phyloP scores from a whole-genome alignment of 2,888 invertebrate genomes.

The Amaurobius ferox region DNA sequence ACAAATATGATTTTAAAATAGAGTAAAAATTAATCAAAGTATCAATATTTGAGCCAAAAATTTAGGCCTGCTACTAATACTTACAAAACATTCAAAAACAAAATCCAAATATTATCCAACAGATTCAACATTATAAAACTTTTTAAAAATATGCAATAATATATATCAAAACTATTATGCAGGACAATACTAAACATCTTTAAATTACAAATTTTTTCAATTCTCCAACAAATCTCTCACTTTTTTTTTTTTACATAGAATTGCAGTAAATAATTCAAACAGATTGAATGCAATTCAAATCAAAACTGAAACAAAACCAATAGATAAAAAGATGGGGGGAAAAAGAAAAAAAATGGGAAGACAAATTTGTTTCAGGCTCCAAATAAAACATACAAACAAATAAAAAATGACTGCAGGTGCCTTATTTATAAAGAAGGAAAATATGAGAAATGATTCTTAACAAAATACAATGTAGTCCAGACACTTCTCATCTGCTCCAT shows the following conservation, averaged over 20 bases:
- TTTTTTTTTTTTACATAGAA: not conserved
- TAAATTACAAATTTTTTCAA: not conserved
- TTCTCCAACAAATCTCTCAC: not conserved
- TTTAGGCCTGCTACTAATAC: not conserved
- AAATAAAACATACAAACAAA: too few species aligned
- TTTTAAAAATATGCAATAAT: not conserved
- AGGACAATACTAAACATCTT: not conserved
- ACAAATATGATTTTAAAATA: conserved; percentile 10
- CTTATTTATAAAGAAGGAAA: conserved; percentile 2
- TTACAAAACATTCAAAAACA: not conserved
- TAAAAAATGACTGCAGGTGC: not conserved
- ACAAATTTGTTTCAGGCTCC: not conserved
- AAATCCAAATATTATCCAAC: not conserved
- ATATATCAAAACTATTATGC: conserved; percentile 16
- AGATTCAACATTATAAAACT: conserved; percentile 7
- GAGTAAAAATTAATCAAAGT: conserved; percentile 6
- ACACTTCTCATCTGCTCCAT: not conserved
- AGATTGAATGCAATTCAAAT: not conserved
- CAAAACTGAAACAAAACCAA: not conserved
- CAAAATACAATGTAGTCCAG: conserved; percentile 5
- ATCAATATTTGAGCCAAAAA: not conserved
- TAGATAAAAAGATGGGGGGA: not conserved
- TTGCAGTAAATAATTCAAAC: not conserved
- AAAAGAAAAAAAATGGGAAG: not conserved
- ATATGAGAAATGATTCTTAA: conserved; percentile 32